A percentile compares a stretch with the other conserved stretches of the same genome.
These are phyloP conservation scores for Bufotes viridis DNA, from an alignment of 2,797 vertebrate species.

Conservation along the genomic window DNA sequence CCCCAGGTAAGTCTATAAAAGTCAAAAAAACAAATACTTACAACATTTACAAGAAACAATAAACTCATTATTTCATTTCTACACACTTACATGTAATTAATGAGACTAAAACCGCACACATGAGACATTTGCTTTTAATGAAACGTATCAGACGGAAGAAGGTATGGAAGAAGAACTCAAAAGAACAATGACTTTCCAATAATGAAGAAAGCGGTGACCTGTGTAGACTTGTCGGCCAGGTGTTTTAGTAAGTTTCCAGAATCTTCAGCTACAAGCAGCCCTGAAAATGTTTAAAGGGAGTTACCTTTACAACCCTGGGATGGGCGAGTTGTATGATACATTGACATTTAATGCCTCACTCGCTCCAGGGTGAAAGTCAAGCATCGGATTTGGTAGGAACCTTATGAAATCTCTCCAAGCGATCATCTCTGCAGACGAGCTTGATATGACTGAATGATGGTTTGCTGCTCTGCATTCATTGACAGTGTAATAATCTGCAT, in stretches of 20 bases:
- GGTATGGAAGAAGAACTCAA: neutral
- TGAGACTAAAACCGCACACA: neutral
- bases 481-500: constrained; percentile 2
- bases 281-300: constrained; percentile 20
- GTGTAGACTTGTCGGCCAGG: constrained; percentile 29
- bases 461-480: constrained; percentile 35
- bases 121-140: neutral
- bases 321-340: constrained; percentile 15
- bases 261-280: constrained; percentile 19
- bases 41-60: neutral
- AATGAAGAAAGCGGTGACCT: constrained; percentile 18
- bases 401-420: constrained; percentile 4
- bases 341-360: constrained; percentile 42
- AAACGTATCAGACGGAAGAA: neutral
- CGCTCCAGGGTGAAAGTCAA: constrained; percentile 37
- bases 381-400: neutral
- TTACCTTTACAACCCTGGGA: constrained; percentile 23
- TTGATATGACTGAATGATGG: constrained; percentile 15
- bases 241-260: constrained; percentile 5
- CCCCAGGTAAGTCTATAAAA: neutral
- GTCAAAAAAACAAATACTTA: neutral
- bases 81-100: neutral
- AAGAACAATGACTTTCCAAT: constrained; percentile 30
- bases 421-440: neutral
- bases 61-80: neutral